phyloP scores from a whole-genome alignment of 1,140 invertebrate species.

The Drosophila serrata region DNA sequence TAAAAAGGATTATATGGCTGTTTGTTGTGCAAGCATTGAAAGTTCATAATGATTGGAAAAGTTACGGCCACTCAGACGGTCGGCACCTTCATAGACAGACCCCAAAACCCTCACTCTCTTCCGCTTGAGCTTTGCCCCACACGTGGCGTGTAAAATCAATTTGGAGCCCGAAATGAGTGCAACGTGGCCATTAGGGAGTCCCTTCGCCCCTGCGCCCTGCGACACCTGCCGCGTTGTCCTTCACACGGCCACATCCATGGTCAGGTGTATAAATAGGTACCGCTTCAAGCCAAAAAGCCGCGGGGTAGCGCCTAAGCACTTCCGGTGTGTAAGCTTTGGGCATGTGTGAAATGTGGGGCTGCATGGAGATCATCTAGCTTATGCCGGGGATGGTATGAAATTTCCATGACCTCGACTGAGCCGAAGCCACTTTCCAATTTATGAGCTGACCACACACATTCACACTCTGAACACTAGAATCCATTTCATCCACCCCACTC shows the following conservation, averaged over 20 bases:
- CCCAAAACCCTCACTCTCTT: neutral
- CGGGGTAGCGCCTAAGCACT: conserved; percentile 34
- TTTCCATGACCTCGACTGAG: conserved; percentile 1
- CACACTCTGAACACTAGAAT: neutral
- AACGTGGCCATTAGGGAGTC: conserved; percentile 42
- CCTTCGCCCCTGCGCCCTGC: conserved; percentile 2
- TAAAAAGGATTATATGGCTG: conserved; percentile 79
- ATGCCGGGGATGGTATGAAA: conserved; percentile 17
- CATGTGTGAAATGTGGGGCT: conserved; percentile 31
- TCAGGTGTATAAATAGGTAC: conserved; percentile 43
- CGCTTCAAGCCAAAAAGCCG: neutral
- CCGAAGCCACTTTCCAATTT: conserved; percentile 32
- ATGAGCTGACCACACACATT: conserved; percentile 10
- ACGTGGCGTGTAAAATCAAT: conserved; percentile 66
- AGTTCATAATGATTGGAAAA: conserved; percentile 83
- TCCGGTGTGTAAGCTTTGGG: conserved; percentile 27
- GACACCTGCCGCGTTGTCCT: conserved; percentile 29
- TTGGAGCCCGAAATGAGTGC: conserved; percentile 56
- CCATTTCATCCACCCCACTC: neutral
- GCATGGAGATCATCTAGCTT: conserved; percentile 34
- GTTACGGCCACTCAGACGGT: conserved; percentile 57
- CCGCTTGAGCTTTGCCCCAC: conserved; percentile 11
- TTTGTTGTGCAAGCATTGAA: conserved; percentile 59
- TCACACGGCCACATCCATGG: conserved; percentile 15
- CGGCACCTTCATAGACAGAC: conserved; percentile 2